phyloP scores from a whole-genome alignment of 2,888 invertebrate genomes.

The Cantharis lateralis region DNA sequence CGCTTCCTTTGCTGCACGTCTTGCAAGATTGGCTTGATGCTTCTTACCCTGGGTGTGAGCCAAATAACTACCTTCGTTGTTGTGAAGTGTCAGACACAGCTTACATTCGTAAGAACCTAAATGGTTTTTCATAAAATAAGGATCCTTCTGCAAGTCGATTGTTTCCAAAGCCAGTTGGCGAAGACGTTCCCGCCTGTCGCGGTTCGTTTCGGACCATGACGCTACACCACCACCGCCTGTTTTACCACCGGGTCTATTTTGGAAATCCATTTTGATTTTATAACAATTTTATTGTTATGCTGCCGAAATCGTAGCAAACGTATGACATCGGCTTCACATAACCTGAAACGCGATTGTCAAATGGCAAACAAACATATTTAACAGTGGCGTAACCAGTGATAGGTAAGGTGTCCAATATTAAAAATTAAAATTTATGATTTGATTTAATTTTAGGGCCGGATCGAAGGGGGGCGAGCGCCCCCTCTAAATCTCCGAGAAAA shows the following conservation, averaged over 20 bases:
- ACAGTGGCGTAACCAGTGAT: no score
- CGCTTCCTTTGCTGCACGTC: conserved; percentile 97
- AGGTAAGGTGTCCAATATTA: no score
- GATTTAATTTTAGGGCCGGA: no score
- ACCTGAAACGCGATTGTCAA: no score
- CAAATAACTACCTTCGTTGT: conserved; percentile 98
- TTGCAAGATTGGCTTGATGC: conserved; percentile 97
- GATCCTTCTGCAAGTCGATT: conserved; percentile 98
- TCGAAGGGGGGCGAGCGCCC: no score
- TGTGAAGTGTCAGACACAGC: conserved; percentile 95
- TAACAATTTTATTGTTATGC: background rate
- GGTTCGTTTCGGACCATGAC: conserved; percentile 97
- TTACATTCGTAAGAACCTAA: conserved; percentile 97
- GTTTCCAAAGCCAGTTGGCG: conserved; percentile 97
- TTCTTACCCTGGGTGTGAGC: conserved; percentile 99
- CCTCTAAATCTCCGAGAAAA: no score
- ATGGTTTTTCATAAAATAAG: conserved; percentile 99
- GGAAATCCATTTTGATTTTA: conserved; percentile 85
- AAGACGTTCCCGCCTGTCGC: conserved; percentile 93
- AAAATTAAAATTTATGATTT: no score
- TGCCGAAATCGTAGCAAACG: background rate
- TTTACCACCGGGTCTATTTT: conserved; percentile 98
- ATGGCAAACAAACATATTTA: no score
- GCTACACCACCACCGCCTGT: conserved; percentile 99
- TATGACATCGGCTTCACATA: background rate